Evolutionary conservation across 2,113 vertebrate genomes (phyloP).

Genomic region (Grus americana): DNA sequence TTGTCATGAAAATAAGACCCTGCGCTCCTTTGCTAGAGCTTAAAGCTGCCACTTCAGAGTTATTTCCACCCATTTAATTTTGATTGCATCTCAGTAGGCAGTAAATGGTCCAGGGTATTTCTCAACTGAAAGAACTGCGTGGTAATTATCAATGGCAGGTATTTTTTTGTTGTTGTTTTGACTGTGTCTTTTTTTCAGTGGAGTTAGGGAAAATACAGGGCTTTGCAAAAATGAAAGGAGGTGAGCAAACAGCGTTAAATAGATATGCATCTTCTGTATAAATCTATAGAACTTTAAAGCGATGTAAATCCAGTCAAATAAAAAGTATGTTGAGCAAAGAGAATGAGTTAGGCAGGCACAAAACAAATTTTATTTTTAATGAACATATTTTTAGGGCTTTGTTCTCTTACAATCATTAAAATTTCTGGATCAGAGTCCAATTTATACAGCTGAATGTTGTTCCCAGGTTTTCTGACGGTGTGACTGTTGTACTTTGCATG

Average conservation of each 20-base stretch:
- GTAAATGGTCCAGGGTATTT: slow-evolving; percentile 12
- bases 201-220: not conserved
- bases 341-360: not conserved
- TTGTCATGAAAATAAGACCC: slow-evolving; percentile 43
- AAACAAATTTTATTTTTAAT: not conserved
- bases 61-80: slow-evolving; percentile 64
- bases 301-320: not conserved
- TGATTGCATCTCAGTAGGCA: slow-evolving; percentile 62
- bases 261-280: not conserved
- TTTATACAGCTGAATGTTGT: not conserved
- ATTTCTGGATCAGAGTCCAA: not conserved
- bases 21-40: not conserved
- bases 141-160: slow-evolving; percentile 31
- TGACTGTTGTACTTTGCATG: not conserved
- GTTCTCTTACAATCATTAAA: not conserved
- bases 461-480: not conserved
- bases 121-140: slow-evolving; percentile 2
- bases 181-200: not conserved
- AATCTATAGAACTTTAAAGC: not conserved
- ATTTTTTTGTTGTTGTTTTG: not conserved
- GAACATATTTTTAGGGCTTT: not conserved
- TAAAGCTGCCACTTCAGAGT: slow-evolving; percentile 39
- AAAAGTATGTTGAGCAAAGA: not conserved
- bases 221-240: not conserved
- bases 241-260: not conserved